Evolutionary conservation across 2,797 vertebrate species (phyloP).

Genomic region (Pteropus rufus): DNA sequence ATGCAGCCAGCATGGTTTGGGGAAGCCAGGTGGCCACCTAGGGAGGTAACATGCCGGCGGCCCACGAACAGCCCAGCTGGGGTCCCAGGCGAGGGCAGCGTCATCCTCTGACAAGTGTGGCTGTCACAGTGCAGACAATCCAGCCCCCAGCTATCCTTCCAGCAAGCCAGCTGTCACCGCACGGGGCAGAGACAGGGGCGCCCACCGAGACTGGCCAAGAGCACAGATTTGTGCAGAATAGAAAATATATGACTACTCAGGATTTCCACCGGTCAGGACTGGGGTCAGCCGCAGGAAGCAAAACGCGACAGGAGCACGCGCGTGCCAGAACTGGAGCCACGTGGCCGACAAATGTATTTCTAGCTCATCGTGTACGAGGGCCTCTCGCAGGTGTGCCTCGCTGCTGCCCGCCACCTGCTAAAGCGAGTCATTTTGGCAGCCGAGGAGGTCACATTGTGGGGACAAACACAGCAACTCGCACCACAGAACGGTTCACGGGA

Average conservation of each 20-base stretch:
- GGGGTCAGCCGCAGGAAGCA: neutral
- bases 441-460: neutral
- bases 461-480: neutral
- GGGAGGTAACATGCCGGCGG: fast-evolving
- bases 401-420: too few species aligned
- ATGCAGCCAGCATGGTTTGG: fast-evolving
- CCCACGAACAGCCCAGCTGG: too few species aligned
- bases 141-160: neutral
- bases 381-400: fast-evolving
- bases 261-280: fast-evolving
- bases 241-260: fast-evolving
- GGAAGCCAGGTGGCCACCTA: neutral
- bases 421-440: neutral
- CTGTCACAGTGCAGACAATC: too few species aligned
- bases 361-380: fast-evolving
- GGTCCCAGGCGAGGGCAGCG: neutral
- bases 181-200: fast-evolving
- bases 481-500: neutral
- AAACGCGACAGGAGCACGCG: too few species aligned
- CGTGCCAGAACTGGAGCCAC: fast-evolving
- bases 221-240: neutral
- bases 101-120: fast-evolving
- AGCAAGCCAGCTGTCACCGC: neutral
- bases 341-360: neutral
- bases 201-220: neutral